A percentile compares a stretch with the other conserved stretches of the same genome.
phyloP scores from a whole-genome alignment of 2,797 vertebrate genomes.

The Rhabdophis nuchalis region DNA sequence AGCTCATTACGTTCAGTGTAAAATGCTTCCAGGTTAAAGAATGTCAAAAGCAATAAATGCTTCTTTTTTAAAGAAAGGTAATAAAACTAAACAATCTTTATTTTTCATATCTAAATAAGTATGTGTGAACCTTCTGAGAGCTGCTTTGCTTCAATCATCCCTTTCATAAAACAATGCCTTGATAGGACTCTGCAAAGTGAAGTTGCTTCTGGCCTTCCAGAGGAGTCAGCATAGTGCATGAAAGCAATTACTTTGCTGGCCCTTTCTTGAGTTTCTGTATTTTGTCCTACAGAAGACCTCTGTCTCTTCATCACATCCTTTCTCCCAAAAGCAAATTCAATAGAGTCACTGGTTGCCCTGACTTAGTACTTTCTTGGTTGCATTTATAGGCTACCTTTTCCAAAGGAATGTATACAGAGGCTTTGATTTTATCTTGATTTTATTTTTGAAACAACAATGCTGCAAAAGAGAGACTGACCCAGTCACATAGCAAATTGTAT shows the following conservation, averaged over 20 bases:
- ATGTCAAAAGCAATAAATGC: neutral
- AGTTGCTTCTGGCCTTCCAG: neutral
- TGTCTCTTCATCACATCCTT: neutral
- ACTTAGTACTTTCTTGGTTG: neutral
- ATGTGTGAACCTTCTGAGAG: neutral
- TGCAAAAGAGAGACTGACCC: neutral
- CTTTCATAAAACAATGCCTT: neutral
- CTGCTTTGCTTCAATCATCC: neutral
- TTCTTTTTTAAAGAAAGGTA: neutral
- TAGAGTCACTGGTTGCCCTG: neutral
- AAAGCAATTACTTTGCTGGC: neutral
- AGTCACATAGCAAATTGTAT: neutral
- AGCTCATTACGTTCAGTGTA: neutral
- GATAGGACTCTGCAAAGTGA: neutral
- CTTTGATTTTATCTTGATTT: neutral
- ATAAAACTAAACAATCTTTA: neutral
- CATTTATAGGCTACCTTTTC: neutral
- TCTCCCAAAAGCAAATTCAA: neutral
- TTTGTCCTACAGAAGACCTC: neutral
- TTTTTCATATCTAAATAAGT: neutral
- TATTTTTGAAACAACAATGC: neutral
- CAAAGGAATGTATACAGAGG: neutral
- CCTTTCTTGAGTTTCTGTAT: neutral
- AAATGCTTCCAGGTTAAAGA: constrained; percentile 22
- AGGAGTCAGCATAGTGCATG: neutral